Conservation (phyloP, 2,888 invertebrate species). For the Chorisops tibialis region DNA sequence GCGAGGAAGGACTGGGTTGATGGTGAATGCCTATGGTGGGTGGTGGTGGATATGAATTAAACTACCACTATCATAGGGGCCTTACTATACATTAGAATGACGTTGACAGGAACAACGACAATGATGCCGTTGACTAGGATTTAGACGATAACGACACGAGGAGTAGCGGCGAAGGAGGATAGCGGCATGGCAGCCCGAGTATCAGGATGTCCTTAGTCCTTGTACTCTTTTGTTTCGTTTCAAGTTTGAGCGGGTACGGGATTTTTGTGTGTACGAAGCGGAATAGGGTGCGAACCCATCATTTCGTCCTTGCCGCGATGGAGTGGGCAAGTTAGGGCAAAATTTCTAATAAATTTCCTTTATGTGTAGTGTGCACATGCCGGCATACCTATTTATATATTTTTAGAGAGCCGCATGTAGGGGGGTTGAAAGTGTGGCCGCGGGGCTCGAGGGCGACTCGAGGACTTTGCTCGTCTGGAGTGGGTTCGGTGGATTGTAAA, state of each 20-base stretch:
- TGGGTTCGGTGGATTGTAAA: slow-evolving; percentile 22
- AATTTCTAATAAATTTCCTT: slow-evolving; percentile 34
- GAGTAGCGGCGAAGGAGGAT: background rate
- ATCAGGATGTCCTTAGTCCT: slow-evolving; percentile 19
- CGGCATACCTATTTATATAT: slow-evolving; percentile 11
- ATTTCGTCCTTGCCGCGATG: slow-evolving; percentile 31
- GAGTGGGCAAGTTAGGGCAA: slow-evolving; percentile 26
- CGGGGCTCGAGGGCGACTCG: no score
- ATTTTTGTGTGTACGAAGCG: slow-evolving; percentile 25
- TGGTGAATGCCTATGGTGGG: background rate
- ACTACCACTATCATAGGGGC: slow-evolving; percentile 17
- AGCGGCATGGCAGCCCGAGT: slow-evolving; percentile 13
- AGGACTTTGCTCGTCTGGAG: background rate
- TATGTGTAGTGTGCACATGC: slow-evolving; percentile 33
- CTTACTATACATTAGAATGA: slow-evolving; percentile 13
- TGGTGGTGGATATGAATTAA: background rate
- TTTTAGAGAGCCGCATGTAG: slow-evolving; percentile 1
- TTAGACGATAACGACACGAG: background rate
- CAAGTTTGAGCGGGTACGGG: slow-evolving; percentile 7
- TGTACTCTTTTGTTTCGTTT: slow-evolving; percentile 25
- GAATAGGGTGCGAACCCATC: slow-evolving; percentile 36
- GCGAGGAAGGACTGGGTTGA: background rate
- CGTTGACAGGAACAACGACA: slow-evolving; percentile 17
- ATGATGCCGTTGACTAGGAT: slow-evolving; percentile 6
- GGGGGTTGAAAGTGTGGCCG: no score